Base-by-base conservation (phyloP, 2,888 invertebrate species). In the Zeuzera pyrina region DNA sequence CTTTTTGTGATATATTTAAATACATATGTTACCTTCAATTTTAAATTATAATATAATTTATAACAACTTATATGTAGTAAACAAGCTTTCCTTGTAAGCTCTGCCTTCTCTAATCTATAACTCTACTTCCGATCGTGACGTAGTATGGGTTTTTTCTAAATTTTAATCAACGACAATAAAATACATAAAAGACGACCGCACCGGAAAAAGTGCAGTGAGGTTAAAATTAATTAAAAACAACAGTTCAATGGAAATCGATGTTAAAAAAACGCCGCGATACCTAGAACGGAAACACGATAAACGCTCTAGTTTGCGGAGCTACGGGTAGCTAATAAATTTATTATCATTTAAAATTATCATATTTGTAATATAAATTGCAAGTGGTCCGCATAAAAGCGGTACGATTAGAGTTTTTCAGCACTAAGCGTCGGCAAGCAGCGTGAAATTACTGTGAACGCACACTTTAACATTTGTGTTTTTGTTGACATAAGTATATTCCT, bases 231-330 rank as follows among this genome's bases (percentile, higher is more conserved):
- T 58, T 57, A 57, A 63, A 52, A 52, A 50, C 41, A 52, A 50
- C 36, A 49, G 59, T 68, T 76, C 59, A 54, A 43, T 50, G 57
- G 57, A 70, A 73, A 65, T 57, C 57, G 62, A 68, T 68, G 65
- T 44, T 49, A 58, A 59, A 60, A 62, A 66, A 54, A 31, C 42
- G 35, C 40, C 41, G 47, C 57, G 55, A 57, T 70, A 67, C 55
- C 42, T 30, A 40, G 60, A 69, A 64, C 67, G 71, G 74, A 74
- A 74, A 64, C 65, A 55, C 64, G 71, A 70, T 77, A 72, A 76
- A 72, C 62, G 63, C 43, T 61, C 57, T 48, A 52, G 51, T 61
- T 62, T 49, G 57, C 52, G 32, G 48, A 49, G 53, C 44, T 47
- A 41, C 46, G 31, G 38, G 45, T 39, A 34, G 45, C 45, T 59